Evolutionary conservation across 2,888 invertebrate species (phyloP).

Genomic region (Catonia carolina): DNA sequence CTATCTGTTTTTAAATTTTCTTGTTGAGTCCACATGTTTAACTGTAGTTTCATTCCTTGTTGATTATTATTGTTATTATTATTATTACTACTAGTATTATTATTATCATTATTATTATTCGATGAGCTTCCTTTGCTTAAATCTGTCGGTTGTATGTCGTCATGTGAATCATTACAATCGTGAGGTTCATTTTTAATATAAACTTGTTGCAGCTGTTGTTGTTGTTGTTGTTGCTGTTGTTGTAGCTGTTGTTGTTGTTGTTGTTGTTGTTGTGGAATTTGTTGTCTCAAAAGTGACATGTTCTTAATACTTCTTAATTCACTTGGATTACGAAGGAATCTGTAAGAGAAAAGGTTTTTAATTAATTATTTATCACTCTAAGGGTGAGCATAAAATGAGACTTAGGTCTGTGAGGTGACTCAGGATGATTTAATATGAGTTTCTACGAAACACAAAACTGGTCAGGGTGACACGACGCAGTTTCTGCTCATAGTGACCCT

Average conservation of each 20-base stretch:
- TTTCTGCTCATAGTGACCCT: too few species aligned
- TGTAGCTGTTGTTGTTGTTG: constrained; percentile 36
- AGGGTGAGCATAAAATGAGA: too few species aligned
- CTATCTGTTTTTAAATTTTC: constrained; percentile 3
- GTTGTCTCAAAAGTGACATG: constrained; percentile 78
- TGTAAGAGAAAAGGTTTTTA: constrained; percentile 39
- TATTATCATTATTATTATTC: neutral
- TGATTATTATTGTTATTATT: neutral
- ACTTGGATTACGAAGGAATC: constrained; percentile 86
- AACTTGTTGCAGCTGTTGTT: constrained; percentile 31
- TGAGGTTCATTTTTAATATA: constrained; percentile 38
- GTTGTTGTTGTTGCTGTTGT: constrained; percentile 36
- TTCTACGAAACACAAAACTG: too few species aligned
- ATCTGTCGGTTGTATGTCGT: constrained; percentile 65
- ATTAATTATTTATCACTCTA: neutral
- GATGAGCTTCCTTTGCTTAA: constrained; percentile 51
- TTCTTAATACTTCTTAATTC: constrained; percentile 92
- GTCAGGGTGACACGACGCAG: too few species aligned
- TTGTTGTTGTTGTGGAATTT: constrained; percentile 47
- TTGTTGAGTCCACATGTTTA: constrained; percentile 12
- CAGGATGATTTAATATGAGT: too few species aligned
- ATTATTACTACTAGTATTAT: neutral
- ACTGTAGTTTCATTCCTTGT: constrained; percentile 14
- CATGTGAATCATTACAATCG: constrained; percentile 42
- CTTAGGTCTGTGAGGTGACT: too few species aligned